Conservation (phyloP, 2,888 invertebrate genomes). For the Leptinotarsa rubiginosa region DNA sequence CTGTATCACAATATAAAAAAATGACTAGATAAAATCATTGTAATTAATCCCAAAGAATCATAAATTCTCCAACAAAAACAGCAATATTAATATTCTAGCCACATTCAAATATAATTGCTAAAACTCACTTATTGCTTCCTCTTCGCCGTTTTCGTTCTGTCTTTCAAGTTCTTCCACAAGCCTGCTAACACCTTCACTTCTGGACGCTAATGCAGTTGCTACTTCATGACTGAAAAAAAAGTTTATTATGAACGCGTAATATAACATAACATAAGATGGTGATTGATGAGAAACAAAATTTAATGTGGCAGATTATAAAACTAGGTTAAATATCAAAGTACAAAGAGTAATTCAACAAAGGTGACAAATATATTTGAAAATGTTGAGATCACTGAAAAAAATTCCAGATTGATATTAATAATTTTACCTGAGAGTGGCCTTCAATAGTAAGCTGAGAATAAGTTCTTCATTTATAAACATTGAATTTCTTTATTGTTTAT, state of each 20-base stretch:
- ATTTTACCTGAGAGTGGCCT: not conserved
- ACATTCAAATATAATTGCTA: not conserved
- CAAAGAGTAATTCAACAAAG: not conserved
- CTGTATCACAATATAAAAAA: no score
- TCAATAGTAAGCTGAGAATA: not conserved
- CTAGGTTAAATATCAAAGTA: not conserved
- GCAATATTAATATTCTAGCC: not conserved
- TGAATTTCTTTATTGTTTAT: not conserved
- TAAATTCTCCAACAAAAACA: not conserved
- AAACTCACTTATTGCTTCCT: conserved; percentile 8
- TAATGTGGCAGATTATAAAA: not conserved
- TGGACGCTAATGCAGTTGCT: conserved; percentile 22
- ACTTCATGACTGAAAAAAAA: conserved; percentile 25
- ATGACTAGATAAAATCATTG: not conserved
- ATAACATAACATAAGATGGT: not conserved
- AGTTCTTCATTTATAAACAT: not conserved
- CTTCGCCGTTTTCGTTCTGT: conserved; percentile 34
- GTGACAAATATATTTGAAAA: not conserved
- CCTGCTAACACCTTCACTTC: conserved; percentile 48
- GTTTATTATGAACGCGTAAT: not conserved
- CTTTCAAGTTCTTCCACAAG: conserved; percentile 48
- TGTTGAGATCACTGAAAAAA: not conserved
- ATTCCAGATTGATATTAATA: no score
- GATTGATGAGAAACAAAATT: not conserved
- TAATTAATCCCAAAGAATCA: not conserved